Conservation (phyloP, 2,797 vertebrate genomes). For the Morelia viridis region DNA sequence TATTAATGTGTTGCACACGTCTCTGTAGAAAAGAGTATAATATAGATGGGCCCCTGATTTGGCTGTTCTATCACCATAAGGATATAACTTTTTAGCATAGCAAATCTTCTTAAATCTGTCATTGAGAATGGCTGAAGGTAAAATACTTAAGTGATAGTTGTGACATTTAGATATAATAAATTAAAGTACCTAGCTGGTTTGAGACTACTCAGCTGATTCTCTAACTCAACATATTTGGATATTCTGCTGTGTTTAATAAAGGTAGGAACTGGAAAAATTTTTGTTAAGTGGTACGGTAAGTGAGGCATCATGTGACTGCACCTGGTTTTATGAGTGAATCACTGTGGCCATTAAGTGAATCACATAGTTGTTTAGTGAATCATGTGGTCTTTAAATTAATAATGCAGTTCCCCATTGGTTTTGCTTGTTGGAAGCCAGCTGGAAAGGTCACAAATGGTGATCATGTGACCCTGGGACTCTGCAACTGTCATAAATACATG, state of each 20-base stretch:
- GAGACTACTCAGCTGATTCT: background rate
- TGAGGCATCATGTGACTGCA: too few species aligned
- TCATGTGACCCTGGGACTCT: too few species aligned
- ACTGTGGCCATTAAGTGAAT: too few species aligned
- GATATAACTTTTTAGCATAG: background rate
- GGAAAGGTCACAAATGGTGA: too few species aligned
- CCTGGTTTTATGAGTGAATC: too few species aligned
- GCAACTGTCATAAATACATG: too few species aligned
- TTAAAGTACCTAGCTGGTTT: background rate
- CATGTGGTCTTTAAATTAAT: too few species aligned
- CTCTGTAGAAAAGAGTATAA: background rate
- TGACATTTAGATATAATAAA: background rate
- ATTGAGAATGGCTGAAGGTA: background rate
- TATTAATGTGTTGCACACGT: background rate
- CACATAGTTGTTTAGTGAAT: too few species aligned
- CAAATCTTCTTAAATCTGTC: background rate
- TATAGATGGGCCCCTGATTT: background rate
- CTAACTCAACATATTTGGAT: background rate
- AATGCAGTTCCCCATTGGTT: too few species aligned
- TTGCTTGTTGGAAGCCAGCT: too few species aligned
- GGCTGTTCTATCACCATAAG: background rate
- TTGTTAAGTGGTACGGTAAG: too few species aligned
- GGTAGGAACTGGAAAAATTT: too few species aligned
- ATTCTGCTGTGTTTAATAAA: background rate
- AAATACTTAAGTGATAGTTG: background rate